phyloP scores from a whole-genome alignment of 2,113 vertebrate species.

The Furnarius figulus region DNA sequence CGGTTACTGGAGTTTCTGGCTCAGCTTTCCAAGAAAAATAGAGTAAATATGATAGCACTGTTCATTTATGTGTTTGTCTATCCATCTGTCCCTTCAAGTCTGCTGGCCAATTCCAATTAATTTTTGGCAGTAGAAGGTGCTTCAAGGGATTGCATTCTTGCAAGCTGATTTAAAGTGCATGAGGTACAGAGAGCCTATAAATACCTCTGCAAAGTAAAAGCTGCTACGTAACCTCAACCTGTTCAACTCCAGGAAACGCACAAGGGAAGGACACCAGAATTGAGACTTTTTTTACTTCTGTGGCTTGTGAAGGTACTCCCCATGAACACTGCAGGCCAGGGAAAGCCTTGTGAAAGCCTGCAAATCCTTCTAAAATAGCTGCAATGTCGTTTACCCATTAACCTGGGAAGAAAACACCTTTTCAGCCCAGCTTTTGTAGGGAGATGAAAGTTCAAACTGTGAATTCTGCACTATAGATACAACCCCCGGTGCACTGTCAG shows the following conservation, averaged over 20 bases:
- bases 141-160: not conserved
- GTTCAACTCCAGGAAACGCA: not conserved
- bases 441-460: not conserved
- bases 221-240: not conserved
- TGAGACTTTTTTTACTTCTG: not conserved
- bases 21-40: slow-evolving; percentile 26
- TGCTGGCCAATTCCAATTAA: not conserved
- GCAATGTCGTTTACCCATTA: not conserved
- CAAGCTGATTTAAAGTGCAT: not conserved
- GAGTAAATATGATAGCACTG: not conserved
- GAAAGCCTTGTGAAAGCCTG: not conserved
- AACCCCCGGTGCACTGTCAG: rapidly evolving
- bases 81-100: not conserved
- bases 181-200: not conserved
- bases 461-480: not conserved
- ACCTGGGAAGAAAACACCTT: not conserved
- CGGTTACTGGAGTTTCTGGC: not conserved
- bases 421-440: not conserved
- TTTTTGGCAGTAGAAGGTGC: not conserved
- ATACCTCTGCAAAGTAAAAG: not conserved
- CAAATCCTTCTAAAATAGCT: not conserved
- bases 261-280: not conserved
- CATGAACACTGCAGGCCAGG: not conserved
- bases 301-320: not conserved
- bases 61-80: not conserved